phyloP scores from a whole-genome alignment of 2,888 invertebrate species.

The Latrodectus elegans region DNA sequence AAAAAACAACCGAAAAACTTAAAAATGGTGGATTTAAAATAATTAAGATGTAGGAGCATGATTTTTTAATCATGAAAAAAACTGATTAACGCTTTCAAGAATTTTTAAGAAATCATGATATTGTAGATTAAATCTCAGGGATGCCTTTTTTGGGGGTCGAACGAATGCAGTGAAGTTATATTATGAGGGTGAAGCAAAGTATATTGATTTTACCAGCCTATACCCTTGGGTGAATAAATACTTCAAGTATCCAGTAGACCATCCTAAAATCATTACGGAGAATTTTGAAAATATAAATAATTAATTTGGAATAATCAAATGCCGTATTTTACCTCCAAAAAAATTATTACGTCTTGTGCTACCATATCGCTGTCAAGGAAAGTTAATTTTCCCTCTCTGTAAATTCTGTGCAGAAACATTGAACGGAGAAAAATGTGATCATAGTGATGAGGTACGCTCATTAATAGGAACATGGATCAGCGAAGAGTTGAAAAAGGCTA shows the following conservation, averaged over 20 bases:
- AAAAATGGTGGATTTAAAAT: not conserved
- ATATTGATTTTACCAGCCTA: not conserved
- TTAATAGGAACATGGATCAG: constrained; percentile 6
- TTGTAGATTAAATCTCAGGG: not conserved
- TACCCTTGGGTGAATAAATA: constrained; percentile 10
- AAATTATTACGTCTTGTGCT: not conserved
- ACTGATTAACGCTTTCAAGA: not conserved
- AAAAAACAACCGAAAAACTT: not conserved
- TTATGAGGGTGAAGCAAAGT: not conserved
- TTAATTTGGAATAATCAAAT: constrained; percentile 12
- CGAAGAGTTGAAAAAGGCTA: not conserved
- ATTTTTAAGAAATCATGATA: not conserved
- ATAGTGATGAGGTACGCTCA: not conserved
- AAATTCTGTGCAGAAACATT: not conserved
- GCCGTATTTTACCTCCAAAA: not conserved
- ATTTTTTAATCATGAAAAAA: not conserved
- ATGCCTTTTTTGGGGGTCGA: constrained; percentile 14
- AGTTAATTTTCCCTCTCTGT: constrained; percentile 7
- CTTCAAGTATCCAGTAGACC: constrained; percentile 9
- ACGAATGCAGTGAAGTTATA: constrained; percentile 2
- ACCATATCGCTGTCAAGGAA: not conserved
- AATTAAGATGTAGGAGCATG: constrained; percentile 13
- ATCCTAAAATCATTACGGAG: constrained; percentile 12
- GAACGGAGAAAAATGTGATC: not conserved
- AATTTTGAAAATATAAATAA: not conserved